Percentiles rank a stretch among this genome's conserved stretches.
Evolutionary conservation across 2,113 vertebrate genomes (phyloP).

Genomic region (Psophia crepitans): DNA sequence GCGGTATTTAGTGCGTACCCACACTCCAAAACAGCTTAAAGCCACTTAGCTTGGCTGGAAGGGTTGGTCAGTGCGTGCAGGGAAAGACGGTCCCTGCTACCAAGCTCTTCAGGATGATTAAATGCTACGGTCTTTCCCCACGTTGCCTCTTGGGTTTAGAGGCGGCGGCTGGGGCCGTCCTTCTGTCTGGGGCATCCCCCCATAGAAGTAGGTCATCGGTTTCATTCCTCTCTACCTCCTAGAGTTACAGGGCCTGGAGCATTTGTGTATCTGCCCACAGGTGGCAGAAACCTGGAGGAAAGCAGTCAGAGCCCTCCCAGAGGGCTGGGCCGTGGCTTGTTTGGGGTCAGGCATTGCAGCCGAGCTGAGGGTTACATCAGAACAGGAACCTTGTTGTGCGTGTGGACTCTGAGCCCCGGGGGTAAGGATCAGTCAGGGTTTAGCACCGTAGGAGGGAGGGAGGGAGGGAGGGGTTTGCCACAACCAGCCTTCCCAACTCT

Average conservation of each 20-base stretch:
- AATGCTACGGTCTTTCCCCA: neutral
- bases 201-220: neutral
- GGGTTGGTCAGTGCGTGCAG: rapidly evolving
- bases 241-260: neutral
- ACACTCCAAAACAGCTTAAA: neutral
- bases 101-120: neutral
- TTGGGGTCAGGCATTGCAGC: neutral
- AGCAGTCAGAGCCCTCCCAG: neutral
- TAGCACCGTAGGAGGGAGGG: rapidly evolving
- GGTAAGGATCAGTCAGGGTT: neutral
- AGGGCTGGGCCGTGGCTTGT: neutral
- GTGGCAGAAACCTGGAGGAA: neutral
- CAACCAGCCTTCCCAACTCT: neutral
- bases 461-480: neutral
- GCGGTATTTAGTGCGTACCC: neutral
- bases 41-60: neutral
- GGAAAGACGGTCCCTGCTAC: neutral
- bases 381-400: neutral
- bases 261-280: neutral
- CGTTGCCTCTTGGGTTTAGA: neutral
- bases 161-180: neutral
- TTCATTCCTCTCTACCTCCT: neutral
- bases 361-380: neutral
- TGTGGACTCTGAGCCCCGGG: neutral
- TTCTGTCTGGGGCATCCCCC: neutral